phyloP scores from a whole-genome alignment of 2,797 vertebrate genomes.

The Okamejei kenojei region DNA sequence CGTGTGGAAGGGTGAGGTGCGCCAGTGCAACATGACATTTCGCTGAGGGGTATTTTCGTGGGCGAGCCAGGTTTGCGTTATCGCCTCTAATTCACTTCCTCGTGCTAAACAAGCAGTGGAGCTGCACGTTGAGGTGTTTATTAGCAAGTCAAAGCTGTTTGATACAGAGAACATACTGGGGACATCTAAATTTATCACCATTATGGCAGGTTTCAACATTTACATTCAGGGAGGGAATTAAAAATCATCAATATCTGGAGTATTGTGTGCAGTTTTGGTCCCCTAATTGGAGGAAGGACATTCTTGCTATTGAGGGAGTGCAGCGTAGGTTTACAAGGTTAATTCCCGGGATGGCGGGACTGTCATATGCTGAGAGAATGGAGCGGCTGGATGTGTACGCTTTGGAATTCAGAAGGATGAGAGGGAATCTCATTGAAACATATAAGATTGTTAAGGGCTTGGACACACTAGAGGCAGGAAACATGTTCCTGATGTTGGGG shows the following conservation, averaged over 20 bases:
- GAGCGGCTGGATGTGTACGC: no score
- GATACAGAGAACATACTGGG: conserved; percentile 11
- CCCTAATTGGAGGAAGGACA: no score
- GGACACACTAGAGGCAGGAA: no score
- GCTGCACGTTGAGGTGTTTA: conserved; percentile 34
- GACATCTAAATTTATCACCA: conserved; percentile 30
- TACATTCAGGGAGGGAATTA: not conserved
- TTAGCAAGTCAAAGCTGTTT: conserved; percentile 32
- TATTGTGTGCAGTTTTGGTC: no score
- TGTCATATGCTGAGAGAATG: no score
- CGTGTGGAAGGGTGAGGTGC: conserved; percentile 17
- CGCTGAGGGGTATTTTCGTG: conserved; percentile 30
- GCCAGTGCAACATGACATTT: conserved; percentile 30
- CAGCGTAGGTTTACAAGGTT: no score
- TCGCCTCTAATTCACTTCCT: conserved; percentile 33
- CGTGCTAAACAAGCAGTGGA: conserved; percentile 30
- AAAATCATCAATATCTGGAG: not conserved
- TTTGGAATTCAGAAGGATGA: no score
- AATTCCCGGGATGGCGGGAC: no score
- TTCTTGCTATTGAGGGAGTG: no score
- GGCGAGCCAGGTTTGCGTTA: conserved; percentile 22
- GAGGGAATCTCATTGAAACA: no score
- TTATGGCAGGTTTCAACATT: conserved; percentile 4
- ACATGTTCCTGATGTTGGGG: no score
- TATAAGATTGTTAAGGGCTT: no score